Conservation (phyloP, 1,140 invertebrate genomes). For the Thereuonema tuberculata region DNA sequence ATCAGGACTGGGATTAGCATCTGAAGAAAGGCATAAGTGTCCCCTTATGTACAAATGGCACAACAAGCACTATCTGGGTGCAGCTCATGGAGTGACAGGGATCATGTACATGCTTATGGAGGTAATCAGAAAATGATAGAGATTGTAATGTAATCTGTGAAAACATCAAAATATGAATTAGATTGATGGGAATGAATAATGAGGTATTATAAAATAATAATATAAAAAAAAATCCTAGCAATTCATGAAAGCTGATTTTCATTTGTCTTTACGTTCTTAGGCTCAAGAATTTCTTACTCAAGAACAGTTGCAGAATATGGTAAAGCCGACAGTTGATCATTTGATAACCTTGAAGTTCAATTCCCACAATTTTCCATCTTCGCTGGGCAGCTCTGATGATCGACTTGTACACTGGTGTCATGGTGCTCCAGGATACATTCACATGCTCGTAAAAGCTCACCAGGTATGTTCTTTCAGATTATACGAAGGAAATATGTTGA, state of each 20-base stretch:
- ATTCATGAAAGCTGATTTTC: too few relatives aligned
- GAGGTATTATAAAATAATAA: background rate
- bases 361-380: conserved; percentile 80
- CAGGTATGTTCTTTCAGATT: conserved; percentile 49
- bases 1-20: conserved; percentile 45
- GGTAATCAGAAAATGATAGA: too few relatives aligned
- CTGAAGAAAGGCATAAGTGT: conserved; percentile 33
- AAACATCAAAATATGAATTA: background rate
- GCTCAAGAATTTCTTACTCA: conserved; percentile 38
- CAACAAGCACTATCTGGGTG: conserved; percentile 70
- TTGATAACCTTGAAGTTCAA: conserved; percentile 43
- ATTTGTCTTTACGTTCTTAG: conserved; percentile 27
- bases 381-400: conserved; percentile 51
- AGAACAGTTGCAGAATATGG: conserved; percentile 35
- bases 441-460: conserved; percentile 57
- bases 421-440: conserved; percentile 74
- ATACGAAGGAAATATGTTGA: conserved; percentile 6
- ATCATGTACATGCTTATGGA: conserved; percentile 67
- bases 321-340: conserved; percentile 49
- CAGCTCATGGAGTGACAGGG: conserved; percentile 72
- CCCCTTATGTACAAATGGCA: conserved; percentile 78
- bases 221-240: too few relatives aligned
- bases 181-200: background rate
- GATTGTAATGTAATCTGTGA: too few relatives aligned
- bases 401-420: conserved; percentile 90